Evolutionary conservation across 2,888 invertebrate genomes (phyloP).

Genomic region (Eupithecia pulchellata): DNA sequence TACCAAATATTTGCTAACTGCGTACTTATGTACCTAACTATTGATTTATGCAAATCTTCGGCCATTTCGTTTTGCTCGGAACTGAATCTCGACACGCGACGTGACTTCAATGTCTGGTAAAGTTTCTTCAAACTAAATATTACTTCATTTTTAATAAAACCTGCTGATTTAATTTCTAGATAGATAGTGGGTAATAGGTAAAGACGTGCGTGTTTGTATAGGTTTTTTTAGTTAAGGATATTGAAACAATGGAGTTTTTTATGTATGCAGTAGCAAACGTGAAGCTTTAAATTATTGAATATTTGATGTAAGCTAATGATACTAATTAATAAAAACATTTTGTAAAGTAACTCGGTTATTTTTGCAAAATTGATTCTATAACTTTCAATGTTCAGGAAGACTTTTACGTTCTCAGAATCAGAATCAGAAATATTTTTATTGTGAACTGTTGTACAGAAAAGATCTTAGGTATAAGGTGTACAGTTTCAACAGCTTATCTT

Average conservation of each 20-base stretch:
- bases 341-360: too few species aligned
- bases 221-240: background rate
- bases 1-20: slow-evolving; percentile 38
- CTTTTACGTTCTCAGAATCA: too few species aligned
- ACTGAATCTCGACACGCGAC: slow-evolving; percentile 62
- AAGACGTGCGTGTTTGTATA: background rate
- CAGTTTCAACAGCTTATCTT: too few species aligned
- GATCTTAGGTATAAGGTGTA: too few species aligned
- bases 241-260: background rate
- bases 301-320: too few species aligned
- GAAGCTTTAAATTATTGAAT: too few species aligned
- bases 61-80: slow-evolving; percentile 60
- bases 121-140: slow-evolving; percentile 16
- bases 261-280: background rate
- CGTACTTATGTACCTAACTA: slow-evolving; percentile 60
- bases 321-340: too few species aligned
- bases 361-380: too few species aligned
- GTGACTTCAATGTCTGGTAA: slow-evolving; percentile 44
- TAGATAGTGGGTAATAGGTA: background rate
- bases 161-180: background rate
- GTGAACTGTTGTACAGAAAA: too few species aligned
- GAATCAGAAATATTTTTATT: too few species aligned
- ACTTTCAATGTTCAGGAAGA: too few species aligned
- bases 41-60: slow-evolving; percentile 64
- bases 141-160: background rate